Evolutionary conservation across 2,888 invertebrate genomes (phyloP), one percentile per base, ranked within the genome.

Genomic region (Lagria hirta): DNA sequence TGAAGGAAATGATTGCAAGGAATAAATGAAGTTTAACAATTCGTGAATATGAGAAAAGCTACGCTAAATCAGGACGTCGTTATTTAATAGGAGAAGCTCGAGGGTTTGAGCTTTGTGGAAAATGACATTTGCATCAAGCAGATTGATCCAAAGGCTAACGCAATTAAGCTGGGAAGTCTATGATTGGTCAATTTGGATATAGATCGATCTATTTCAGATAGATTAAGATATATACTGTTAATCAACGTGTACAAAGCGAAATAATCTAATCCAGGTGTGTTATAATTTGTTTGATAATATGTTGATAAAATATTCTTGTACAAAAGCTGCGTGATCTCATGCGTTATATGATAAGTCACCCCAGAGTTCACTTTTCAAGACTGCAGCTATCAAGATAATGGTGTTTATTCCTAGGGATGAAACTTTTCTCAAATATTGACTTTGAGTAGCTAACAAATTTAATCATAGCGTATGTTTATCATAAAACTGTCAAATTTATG

Each of bases 151-250:
- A 40, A 41, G 46, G 20, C 51, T 51, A 51, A 54, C 51, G 41
- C 47, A 43, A 52, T 56, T 56, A 54, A 51, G 46, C 21, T 44
- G 24, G 41, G 37, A 48, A 52, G 41, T 51, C 44, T 48, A 43
- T 54, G 51, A 56, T 54, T 48, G 56, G 47, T 42, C 56, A 49
- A 56, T 53, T 53, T 53, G 53, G 53, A 54, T 57, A 52, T 51
- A 57, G 47, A 51, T 53, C 52, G 43, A 49, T 49, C 49, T 46
- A 35, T 49, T 46, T 47, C 40, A 43, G 37, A 40, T 40, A 41
- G 46, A 46, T 49, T 46, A 47, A 49, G 41, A 49, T 43, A 43
- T 46, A 49, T 49, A 49, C 36, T 43, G 57, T 51, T 51, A 52
- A 52, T 54, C 52, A 49, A 45, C 38, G 52, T 22, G 42, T 45